These are phyloP conservation scores for Trematomus bernacchii DNA, from an alignment of 2,797 vertebrate species.

Conservation along the genomic window DNA sequence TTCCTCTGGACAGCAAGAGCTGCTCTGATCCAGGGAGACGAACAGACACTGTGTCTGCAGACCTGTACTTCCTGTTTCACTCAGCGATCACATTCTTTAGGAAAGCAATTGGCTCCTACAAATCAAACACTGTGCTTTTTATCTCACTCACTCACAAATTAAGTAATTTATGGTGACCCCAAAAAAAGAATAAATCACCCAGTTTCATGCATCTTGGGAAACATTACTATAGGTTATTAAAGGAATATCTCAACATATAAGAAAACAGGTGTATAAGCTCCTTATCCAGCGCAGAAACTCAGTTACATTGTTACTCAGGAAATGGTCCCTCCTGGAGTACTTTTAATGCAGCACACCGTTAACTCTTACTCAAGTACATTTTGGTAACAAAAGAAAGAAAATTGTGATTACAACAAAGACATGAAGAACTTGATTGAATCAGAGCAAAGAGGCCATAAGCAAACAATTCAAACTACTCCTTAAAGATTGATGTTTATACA, in stretches of 20 bases:
- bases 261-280: background rate
- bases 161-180: background rate
- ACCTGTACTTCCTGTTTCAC: slow-evolving; percentile 12
- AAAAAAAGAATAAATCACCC: background rate
- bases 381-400: background rate
- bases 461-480: background rate
- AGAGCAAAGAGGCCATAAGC: background rate
- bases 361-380: background rate
- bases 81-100: slow-evolving; percentile 17
- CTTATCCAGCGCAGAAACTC: background rate
- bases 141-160: background rate
- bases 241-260: background rate
- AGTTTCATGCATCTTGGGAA: background rate
- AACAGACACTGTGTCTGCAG: slow-evolving; percentile 5
- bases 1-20: slow-evolving; percentile 6
- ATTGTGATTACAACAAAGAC: background rate
- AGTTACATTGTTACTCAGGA: background rate
- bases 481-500: background rate
- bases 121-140: slow-evolving; percentile 8
- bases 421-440: background rate
- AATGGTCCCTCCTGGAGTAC: background rate
- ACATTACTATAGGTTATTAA: background rate
- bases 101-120: background rate
- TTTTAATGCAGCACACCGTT: background rate
- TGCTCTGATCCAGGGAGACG: slow-evolving; percentile 16